phyloP scores from a whole-genome alignment of 2,797 vertebrate species.

The Eremophila alpestris region DNA sequence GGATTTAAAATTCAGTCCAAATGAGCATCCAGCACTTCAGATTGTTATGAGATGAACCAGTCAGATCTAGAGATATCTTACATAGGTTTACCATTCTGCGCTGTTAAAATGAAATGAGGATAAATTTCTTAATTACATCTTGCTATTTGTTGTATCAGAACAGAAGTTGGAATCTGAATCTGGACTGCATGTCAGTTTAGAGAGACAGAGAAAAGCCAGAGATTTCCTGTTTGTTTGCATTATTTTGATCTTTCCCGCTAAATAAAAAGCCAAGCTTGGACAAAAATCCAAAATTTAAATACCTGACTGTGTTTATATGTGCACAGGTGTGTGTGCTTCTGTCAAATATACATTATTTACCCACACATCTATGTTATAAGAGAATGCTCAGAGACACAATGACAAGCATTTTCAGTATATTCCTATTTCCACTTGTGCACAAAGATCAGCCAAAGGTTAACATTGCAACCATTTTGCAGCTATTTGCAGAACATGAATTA shows the following conservation, averaged over 20 bases:
- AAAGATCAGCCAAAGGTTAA: slow-evolving; percentile 16
- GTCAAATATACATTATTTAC: background rate
- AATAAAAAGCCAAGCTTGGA: background rate
- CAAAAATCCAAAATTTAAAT: background rate
- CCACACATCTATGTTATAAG: background rate
- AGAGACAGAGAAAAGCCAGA: background rate
- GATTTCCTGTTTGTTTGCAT: background rate
- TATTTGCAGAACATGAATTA: slow-evolving; percentile 20
- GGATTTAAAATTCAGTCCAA: background rate
- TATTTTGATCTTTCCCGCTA: background rate
- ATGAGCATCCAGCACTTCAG: background rate
- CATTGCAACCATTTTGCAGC: background rate
- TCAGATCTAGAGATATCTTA: background rate
- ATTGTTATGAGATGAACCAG: background rate
- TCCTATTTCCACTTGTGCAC: background rate
- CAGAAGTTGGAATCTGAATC: background rate
- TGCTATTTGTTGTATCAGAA: background rate
- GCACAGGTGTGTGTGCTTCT: background rate
- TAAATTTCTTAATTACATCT: background rate
- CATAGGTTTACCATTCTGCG: background rate
- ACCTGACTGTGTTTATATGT: background rate
- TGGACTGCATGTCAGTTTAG: background rate
- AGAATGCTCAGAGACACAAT: background rate
- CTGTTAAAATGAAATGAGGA: background rate
- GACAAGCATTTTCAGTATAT: background rate